Evolutionary conservation across 35 echinoderm and acorn worm species (phyloP).

Genomic region (Stichopus chloronotus): DNA sequence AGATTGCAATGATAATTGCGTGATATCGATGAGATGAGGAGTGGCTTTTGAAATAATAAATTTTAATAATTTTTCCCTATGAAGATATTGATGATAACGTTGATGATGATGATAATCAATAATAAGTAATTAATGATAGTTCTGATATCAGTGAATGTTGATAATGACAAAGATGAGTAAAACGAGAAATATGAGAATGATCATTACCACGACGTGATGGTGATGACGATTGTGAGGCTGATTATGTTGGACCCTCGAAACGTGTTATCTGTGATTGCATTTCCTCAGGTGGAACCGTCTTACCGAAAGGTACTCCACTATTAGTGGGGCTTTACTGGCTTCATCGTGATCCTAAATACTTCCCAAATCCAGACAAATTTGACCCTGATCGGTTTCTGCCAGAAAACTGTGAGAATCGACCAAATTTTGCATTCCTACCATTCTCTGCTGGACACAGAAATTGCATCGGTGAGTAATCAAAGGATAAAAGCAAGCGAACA

Average conservation of each 20-base stretch:
- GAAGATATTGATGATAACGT: too few species aligned
- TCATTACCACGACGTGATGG: too few species aligned
- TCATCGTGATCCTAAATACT: constrained; percentile 74
- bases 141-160: too few species aligned
- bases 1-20: too few species aligned
- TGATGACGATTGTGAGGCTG: neutral
- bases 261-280: neutral
- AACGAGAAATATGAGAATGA: too few species aligned
- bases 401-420: constrained; percentile 62
- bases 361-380: constrained; percentile 85
- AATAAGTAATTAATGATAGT: too few species aligned
- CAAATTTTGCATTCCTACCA: constrained; percentile 79
- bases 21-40: too few species aligned
- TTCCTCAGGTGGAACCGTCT: constrained; percentile 64
- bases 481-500: too few species aligned
- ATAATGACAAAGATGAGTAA: too few species aligned
- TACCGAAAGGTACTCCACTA: constrained; percentile 71
- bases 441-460: constrained; percentile 95
- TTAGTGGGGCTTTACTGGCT: constrained; percentile 37
- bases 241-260: neutral
- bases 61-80: too few species aligned
- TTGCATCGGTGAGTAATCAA: constrained; percentile 83
- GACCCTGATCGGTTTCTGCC: constrained; percentile 81
- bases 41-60: too few species aligned
- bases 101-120: too few species aligned